Percentiles rank a stretch among this genome's conserved stretches.
These are phyloP conservation scores for Pollenia griseotomentosa DNA, from an alignment of 2,888 invertebrate species.

Conservation along the genomic window DNA sequence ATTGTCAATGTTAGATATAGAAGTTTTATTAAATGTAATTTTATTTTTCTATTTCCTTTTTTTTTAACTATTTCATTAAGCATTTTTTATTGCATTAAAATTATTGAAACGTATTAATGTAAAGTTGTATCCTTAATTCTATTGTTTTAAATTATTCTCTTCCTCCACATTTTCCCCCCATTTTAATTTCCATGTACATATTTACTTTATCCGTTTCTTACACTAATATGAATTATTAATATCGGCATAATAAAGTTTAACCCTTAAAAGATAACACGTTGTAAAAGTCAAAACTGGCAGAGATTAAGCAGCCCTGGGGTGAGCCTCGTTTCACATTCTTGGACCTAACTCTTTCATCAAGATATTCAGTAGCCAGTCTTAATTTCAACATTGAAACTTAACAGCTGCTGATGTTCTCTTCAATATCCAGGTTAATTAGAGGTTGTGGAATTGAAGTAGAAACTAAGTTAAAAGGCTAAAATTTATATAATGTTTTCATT, in stretches of 20 bases:
- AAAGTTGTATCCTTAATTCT: conserved; percentile 57
- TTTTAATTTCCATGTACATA: neutral
- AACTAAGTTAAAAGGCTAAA: neutral
- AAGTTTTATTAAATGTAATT: conserved; percentile 42
- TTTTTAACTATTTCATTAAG: conserved; percentile 53
- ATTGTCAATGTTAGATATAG: conserved; percentile 36
- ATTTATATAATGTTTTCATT: neutral
- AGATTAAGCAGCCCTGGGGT: neutral
- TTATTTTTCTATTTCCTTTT: neutral
- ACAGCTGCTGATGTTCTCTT: neutral
- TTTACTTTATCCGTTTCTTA: neutral
- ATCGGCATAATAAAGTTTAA: conserved; percentile 8
- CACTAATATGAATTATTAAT: neutral
- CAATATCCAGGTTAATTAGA: neutral
- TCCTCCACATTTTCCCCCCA: neutral
- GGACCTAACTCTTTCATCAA: neutral
- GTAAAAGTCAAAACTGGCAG: neutral
- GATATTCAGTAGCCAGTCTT: neutral
- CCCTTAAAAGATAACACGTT: neutral
- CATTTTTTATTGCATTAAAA: conserved; percentile 54
- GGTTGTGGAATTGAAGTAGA: neutral
- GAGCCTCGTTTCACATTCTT: neutral
- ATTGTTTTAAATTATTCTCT: conserved; percentile 39
- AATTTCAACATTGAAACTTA: neutral
- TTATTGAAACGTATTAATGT: conserved; percentile 57